Base-by-base conservation (phyloP, 2,113 vertebrate species). In the Labrus mixtus region DNA sequence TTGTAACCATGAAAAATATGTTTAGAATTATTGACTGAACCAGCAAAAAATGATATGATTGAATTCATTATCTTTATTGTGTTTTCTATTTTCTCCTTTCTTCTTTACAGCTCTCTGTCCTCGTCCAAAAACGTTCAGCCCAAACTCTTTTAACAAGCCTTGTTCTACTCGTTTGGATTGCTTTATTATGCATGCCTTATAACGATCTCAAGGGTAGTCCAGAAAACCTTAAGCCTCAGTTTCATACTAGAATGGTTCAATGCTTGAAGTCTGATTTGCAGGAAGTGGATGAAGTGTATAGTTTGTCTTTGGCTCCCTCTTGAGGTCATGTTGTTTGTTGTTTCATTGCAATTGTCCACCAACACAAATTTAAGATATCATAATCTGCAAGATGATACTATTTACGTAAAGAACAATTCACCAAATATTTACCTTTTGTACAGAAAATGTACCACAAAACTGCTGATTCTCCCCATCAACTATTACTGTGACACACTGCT, bases 281-380 rank as follows among this genome's bases (percentile, higher is more conserved):
- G 16, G 4, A 13, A 33, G 59, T 0, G 3, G 17, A 48, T 48
- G 3, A 3, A 15, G 15, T 23, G 20, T 61, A 45, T 13, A 55
- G 36, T 67, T 19, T 61, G 17, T 19, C 48, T 10, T 41, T 65
- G 23, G 29, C 69, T 0, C 89, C 73, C 85, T 79, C 85, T 83
- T 68, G 81, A 88, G 90, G 71, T 48, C 29, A 33, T 33, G 29
- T 33, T 3, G 29, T 4, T 33, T 2, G 20, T 33, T 48, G 39
- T 0, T 19, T 37, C 19, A 63, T 41, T 74, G 54, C 78, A 85
- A 7, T 13, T 36, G 7, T 25, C 19, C 43, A 33, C 29, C 29
- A 6, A 19, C 19, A 19, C 46, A 48, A 1, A 48, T 48, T 16
- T 6, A 48, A 17, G 17, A 10, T 41, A 39, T 1, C 15, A 48